These are phyloP conservation scores for Hyperoplus lanceolatus DNA, from an alignment of 2,797 vertebrate species.

Conservation along the genomic window DNA sequence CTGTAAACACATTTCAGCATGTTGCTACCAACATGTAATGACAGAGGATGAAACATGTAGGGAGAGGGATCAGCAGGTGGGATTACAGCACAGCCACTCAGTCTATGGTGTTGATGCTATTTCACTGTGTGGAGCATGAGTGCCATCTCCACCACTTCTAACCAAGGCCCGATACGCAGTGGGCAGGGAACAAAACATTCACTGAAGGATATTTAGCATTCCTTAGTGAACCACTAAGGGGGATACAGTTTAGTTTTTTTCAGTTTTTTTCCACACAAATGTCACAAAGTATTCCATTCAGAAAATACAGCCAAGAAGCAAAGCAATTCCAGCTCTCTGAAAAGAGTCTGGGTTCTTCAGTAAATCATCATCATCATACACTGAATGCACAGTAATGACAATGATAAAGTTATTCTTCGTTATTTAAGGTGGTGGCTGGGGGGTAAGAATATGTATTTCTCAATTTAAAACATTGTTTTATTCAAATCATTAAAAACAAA, in stretches of 20 bases:
- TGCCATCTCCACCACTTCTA: conserved; percentile 4
- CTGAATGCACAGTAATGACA: too few relatives aligned
- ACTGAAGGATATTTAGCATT: conserved; percentile 6
- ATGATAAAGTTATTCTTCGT: too few relatives aligned
- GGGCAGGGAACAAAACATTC: background rate
- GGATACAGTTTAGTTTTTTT: conserved; percentile 5
- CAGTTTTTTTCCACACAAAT: background rate
- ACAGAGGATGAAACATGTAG: conserved; percentile 62
- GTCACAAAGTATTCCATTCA: background rate
- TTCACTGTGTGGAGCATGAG: conserved; percentile 17
- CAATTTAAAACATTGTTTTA: too few relatives aligned
- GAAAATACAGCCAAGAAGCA: conserved; percentile 20
- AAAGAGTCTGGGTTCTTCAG: too few relatives aligned
- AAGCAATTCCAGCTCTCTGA: conserved; percentile 2
- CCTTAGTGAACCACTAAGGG: background rate
- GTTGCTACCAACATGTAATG: conserved; percentile 32
- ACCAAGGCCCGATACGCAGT: background rate
- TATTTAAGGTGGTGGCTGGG: too few relatives aligned
- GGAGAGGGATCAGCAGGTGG: conserved; percentile 29
- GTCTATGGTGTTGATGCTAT: conserved; percentile 34
- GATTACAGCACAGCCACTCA: conserved; percentile 36
- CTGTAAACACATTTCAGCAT: conserved; percentile 45
- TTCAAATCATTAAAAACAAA: too few relatives aligned
- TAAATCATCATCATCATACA: too few relatives aligned
- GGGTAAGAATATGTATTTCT: too few relatives aligned